A percentile compares a stretch with the other conserved stretches of the same genome.
Conservation (phyloP, 2,113 vertebrate species). For the Carassius gibelio region DNA sequence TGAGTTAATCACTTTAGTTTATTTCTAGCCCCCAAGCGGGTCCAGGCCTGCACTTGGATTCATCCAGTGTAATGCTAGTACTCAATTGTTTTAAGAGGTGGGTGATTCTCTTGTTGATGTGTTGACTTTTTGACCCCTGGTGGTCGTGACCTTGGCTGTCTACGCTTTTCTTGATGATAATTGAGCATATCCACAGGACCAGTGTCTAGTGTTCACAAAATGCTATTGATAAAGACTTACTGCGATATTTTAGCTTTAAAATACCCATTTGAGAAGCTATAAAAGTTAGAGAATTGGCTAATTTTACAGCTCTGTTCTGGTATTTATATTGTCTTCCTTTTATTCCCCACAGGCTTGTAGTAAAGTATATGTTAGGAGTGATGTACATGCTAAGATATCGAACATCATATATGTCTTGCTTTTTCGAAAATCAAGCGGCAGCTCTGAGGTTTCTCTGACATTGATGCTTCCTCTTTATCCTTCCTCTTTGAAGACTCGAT, state of each 20-base stretch:
- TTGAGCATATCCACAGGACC: not conserved
- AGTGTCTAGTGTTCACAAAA: not conserved
- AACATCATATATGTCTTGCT: not conserved
- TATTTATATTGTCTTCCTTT: not conserved
- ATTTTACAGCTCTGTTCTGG: not conserved
- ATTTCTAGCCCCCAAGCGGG: not conserved
- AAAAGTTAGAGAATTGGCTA: not conserved
- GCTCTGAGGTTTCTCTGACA: not conserved
- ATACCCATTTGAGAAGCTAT: not conserved
- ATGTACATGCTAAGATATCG: not conserved
- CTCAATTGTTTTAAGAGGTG: conserved; percentile 7
- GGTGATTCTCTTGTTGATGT: conserved; percentile 16
- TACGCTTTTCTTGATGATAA: conserved; percentile 30
- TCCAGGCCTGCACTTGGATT: not conserved
- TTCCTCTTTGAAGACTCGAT: conserved; percentile 11
- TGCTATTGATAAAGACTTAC: not conserved
- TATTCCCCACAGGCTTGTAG: not conserved
- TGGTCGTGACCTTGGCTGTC: not conserved
- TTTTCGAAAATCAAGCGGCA: not conserved
- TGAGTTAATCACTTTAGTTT: conserved; percentile 31
- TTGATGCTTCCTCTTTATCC: conserved; percentile 9
- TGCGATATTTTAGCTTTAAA: not conserved
- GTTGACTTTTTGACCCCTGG: conserved; percentile 22
- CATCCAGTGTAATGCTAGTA: not conserved
- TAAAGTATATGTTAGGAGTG: not conserved